phyloP scores from a whole-genome alignment of 2,113 vertebrate species.

The Anser cygnoides region DNA sequence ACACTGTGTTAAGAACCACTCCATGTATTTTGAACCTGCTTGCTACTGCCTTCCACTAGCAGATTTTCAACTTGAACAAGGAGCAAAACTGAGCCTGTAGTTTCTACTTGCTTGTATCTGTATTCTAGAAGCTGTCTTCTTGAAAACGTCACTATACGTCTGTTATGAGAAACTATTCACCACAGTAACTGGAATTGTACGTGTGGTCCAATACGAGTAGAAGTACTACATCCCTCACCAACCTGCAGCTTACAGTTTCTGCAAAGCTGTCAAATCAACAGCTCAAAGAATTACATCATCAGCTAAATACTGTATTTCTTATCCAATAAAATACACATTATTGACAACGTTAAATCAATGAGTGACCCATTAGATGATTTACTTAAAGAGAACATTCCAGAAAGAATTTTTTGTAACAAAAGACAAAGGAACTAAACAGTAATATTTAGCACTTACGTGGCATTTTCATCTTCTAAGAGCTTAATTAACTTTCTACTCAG shows the following conservation, averaged over 20 bases:
- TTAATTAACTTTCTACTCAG: background rate
- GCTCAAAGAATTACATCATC: background rate
- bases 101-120: background rate
- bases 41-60: background rate
- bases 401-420: background rate
- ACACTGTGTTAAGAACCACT: background rate
- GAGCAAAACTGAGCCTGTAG: background rate
- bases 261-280: background rate
- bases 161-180: background rate
- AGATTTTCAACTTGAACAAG: background rate
- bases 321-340: background rate
- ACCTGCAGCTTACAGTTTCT: background rate
- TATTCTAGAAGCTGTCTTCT: background rate
- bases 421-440: background rate
- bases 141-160: background rate
- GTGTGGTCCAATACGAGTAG: background rate
- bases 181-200: background rate
- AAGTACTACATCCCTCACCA: background rate
- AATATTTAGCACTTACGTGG: background rate
- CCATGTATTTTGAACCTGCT: background rate
- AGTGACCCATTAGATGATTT: background rate
- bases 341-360: background rate
- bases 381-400: background rate
- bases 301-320: background rate
- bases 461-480: background rate